These are phyloP conservation scores for Uropsilus gracilis DNA, from an alignment of 2,113 vertebrate species.

Conservation along the genomic window DNA sequence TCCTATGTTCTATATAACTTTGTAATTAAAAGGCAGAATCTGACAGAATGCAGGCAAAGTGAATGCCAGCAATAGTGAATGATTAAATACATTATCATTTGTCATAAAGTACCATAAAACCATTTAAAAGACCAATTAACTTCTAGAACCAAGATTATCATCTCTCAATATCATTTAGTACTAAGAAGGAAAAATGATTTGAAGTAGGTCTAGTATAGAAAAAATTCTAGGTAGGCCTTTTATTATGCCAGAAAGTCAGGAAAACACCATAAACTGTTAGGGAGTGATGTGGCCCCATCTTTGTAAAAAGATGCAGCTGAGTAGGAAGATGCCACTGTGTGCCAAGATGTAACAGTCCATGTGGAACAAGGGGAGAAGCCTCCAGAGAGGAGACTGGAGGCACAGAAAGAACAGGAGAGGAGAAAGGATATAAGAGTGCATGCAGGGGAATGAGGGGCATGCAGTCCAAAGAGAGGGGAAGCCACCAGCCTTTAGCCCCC, in stretches of 20 bases:
- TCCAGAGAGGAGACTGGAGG: too few relatives aligned
- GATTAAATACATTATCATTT: not conserved
- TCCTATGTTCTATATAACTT: not conserved
- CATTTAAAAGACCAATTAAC: not conserved
- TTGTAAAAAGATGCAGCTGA: not conserved
- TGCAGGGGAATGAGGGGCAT: too few relatives aligned
- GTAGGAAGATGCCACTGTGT: too few relatives aligned
- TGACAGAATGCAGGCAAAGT: not conserved
- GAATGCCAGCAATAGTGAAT: not conserved
- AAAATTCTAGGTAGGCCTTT: not conserved
- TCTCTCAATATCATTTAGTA: not conserved
- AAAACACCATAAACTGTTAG: not conserved
- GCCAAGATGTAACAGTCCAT: too few relatives aligned
- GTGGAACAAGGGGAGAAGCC: too few relatives aligned
- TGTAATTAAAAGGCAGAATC: not conserved
- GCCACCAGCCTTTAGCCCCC: too few relatives aligned
- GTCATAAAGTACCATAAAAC: not conserved
- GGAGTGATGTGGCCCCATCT: too few relatives aligned
- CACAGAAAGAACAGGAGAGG: too few relatives aligned
- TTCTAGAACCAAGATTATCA: conserved; percentile 1
- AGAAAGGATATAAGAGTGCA: too few relatives aligned
- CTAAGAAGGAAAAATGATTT: not conserved
- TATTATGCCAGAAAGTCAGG: not conserved
- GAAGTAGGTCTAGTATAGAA: not conserved
- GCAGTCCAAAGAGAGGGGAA: too few relatives aligned